Conservation (phyloP, 2,797 vertebrate genomes). For the Cossypha niveicapilla region DNA sequence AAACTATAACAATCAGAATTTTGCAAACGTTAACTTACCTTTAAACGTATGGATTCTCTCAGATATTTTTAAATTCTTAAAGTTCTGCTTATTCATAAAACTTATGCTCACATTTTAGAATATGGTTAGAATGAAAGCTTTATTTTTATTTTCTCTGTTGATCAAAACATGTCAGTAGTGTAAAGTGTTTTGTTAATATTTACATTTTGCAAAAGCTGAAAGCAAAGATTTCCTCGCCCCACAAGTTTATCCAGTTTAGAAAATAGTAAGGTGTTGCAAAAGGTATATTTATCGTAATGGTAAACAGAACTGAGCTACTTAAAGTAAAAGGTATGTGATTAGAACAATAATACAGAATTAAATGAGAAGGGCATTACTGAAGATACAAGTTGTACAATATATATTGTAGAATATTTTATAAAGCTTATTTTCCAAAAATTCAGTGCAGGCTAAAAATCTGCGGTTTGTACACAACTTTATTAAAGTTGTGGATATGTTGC, state of each 20-base stretch:
- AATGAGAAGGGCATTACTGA: not conserved
- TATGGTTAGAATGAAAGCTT: not conserved
- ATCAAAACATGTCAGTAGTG: not conserved
- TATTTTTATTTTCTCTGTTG: not conserved
- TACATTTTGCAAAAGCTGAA: not conserved
- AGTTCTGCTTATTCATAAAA: not conserved
- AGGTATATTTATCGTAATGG: not conserved
- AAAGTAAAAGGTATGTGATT: not conserved
- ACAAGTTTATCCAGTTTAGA: not conserved
- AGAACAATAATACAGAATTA: not conserved
- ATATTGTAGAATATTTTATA: not conserved
- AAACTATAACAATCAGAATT: not conserved
- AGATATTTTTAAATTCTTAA: not conserved
- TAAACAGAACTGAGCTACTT: not conserved
- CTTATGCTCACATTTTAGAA: not conserved
- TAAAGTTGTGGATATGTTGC: not conserved
- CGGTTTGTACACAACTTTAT: not conserved
- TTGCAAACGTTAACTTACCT: not conserved
- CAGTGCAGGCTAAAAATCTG: not conserved
- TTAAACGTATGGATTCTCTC: not conserved
- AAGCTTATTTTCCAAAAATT: not conserved
- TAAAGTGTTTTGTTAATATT: not conserved
- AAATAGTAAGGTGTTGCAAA: not conserved
- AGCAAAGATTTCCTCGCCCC: not conserved
- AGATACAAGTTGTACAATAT: not conserved